Conservation (phyloP, 2,888 invertebrate genomes). For the Lithodes maja region DNA sequence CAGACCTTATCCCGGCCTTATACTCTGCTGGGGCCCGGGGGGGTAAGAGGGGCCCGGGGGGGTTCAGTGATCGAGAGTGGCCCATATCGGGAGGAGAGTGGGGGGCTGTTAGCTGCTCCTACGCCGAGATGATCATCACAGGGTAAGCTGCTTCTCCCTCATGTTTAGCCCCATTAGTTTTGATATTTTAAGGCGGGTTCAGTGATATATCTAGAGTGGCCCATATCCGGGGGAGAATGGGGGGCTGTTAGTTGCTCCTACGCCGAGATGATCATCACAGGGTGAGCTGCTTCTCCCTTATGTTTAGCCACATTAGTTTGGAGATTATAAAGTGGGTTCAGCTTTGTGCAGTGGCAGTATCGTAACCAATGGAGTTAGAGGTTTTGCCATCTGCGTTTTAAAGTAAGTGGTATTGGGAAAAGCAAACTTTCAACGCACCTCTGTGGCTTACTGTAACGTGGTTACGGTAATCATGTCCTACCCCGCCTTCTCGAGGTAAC, state of each 20-base stretch:
- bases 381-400: no score
- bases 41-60: conserved; percentile 84
- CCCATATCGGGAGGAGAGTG: conserved; percentile 97
- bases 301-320: no score
- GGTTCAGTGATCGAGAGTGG: conserved; percentile 95
- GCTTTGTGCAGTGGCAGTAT: no score
- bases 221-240: conserved; percentile 97
- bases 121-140: conserved; percentile 98
- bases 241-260: conserved; percentile 96
- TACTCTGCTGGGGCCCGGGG: conserved; percentile 91
- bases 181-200: conserved; percentile 79
- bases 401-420: no score
- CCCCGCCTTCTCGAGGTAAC: no score
- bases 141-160: conserved; percentile 80
- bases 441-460: no score
- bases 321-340: no score
- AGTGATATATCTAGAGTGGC: conserved; percentile 92
- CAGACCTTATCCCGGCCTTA: conserved; percentile 97
- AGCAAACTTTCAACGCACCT: no score
- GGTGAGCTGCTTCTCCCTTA: background rate
- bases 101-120: conserved; percentile 96
- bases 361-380: no score
- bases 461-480: no score
- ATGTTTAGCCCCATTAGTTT: no score
- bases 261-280: conserved; percentile 83